These are phyloP conservation scores for Pocota personata DNA, from an alignment of 2,888 invertebrate species.

Conservation along the genomic window DNA sequence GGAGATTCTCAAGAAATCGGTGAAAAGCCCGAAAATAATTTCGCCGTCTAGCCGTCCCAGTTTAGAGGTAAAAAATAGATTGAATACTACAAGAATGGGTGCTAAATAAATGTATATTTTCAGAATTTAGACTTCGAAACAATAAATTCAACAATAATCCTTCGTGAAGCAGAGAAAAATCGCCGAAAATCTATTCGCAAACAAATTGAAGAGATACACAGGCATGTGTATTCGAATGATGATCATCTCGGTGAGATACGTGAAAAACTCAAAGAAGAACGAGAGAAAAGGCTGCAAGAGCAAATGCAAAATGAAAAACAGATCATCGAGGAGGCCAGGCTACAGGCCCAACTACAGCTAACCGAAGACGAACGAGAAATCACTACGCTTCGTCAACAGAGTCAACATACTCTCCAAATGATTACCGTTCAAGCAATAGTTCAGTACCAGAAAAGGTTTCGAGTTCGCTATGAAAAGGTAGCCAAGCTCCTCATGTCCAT, in stretches of 20 bases:
- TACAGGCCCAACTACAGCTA: slow-evolving; percentile 75
- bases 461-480: slow-evolving; percentile 85
- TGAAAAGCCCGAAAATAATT: slow-evolving; percentile 6
- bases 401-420: slow-evolving; percentile 77
- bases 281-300: slow-evolving; percentile 71
- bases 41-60: slow-evolving; percentile 1
- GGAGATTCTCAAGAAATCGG: not conserved
- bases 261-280: slow-evolving; percentile 64
- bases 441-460: slow-evolving; percentile 85
- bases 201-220: slow-evolving; percentile 53
- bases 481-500: slow-evolving; percentile 82
- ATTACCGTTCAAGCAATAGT: slow-evolving; percentile 84
- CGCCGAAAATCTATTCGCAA: slow-evolving; percentile 77
- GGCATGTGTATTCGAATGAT: slow-evolving; percentile 75
- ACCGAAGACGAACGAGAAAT: slow-evolving; percentile 77
- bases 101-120: not conserved
- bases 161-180: slow-evolving; percentile 76
- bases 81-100: too few species aligned
- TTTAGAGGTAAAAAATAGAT: slow-evolving; percentile 20
- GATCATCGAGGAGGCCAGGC: slow-evolving; percentile 78
- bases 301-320: slow-evolving; percentile 75
- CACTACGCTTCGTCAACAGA: slow-evolving; percentile 75
- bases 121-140: slow-evolving; percentile 76
- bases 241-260: slow-evolving; percentile 79
- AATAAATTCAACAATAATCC: slow-evolving; percentile 76